A percentile compares a stretch with the other conserved stretches of the same genome.
Conservation (phyloP, 2,797 vertebrate genomes). For the Aplochiton taeniatus region DNA sequence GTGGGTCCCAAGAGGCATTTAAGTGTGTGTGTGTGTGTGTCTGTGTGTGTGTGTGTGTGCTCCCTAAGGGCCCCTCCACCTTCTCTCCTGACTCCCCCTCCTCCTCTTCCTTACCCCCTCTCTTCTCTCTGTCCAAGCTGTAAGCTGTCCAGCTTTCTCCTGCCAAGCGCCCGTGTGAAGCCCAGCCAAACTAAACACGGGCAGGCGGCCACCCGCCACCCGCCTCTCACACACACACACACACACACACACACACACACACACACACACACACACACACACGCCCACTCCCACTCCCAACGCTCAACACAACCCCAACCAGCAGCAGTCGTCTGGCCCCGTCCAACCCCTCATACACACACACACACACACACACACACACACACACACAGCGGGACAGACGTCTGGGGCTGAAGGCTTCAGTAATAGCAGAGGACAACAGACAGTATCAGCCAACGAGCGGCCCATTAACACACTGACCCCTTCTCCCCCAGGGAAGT, state of each 20-base stretch:
- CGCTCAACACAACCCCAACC: not conserved
- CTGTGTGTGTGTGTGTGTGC: not conserved
- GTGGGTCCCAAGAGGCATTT: slow-evolving; percentile 33
- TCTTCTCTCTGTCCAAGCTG: slow-evolving; percentile 84
- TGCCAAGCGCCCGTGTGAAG: slow-evolving; percentile 91
- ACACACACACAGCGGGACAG: slow-evolving; percentile 45
- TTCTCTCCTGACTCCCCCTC: slow-evolving; percentile 42
- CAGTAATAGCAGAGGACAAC: slow-evolving; percentile 69
- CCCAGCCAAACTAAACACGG: slow-evolving; percentile 95
- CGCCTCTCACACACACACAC: slow-evolving; percentile 57
- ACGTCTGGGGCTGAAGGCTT: slow-evolving; percentile 49
- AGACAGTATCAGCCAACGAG: slow-evolving; percentile 76
- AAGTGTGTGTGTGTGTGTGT: not conserved
- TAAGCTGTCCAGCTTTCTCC: slow-evolving; percentile 84
- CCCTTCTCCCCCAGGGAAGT: slow-evolving; percentile 56
- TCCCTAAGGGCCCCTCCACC: slow-evolving; percentile 56
- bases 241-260: not conserved
- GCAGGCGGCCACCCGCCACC: slow-evolving; percentile 85
- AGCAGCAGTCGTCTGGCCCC: slow-evolving; percentile 58
- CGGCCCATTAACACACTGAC: slow-evolving; percentile 77
- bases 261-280: slow-evolving; percentile 1
- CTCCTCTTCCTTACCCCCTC: slow-evolving; percentile 53
- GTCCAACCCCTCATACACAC: slow-evolving; percentile 35
- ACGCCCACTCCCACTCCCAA: not conserved
- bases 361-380: slow-evolving; percentile 40